These are phyloP conservation scores for Hoplodrina blanda DNA, from an alignment of 2,888 invertebrate species.

Conservation along the genomic window DNA sequence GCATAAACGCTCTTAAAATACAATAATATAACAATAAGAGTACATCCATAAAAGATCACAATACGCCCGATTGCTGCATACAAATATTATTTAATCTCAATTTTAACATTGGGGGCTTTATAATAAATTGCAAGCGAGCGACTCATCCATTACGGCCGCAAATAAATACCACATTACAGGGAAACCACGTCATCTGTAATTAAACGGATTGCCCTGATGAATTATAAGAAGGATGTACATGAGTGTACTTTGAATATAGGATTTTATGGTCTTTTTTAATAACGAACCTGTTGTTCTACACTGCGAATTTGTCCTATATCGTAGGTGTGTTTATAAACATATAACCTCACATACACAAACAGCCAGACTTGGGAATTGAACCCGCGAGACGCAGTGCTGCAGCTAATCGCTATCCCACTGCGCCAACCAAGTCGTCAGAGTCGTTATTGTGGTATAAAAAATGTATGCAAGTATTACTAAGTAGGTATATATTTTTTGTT, in stretches of 20 bases:
- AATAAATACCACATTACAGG: constrained; percentile 63
- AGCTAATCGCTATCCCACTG: too few species aligned
- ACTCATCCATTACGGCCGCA: constrained; percentile 64
- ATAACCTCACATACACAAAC: too few species aligned
- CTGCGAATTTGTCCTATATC: too few species aligned
- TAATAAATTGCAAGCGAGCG: constrained; percentile 65
- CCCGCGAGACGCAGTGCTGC: too few species aligned
- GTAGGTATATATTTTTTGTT: too few species aligned
- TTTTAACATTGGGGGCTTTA: constrained; percentile 61
- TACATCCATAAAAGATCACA: constrained; percentile 39
- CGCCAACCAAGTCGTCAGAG: too few species aligned
- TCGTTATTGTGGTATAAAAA: too few species aligned
- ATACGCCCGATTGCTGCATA: constrained; percentile 21
- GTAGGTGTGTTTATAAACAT: too few species aligned
- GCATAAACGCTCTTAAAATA: too few species aligned
- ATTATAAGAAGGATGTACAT: constrained; percentile 41
- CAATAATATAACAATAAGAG: not conserved
- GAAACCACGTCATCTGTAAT: constrained; percentile 47
- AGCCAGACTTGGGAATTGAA: too few species aligned
- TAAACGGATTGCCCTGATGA: constrained; percentile 34
- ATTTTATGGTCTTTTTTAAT: not conserved
- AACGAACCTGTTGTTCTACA: too few species aligned
- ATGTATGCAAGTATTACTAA: too few species aligned
- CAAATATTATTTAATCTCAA: constrained; percentile 61
- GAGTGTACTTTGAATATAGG: not conserved